Conservation (phyloP, 2,113 vertebrate species). For the chimpanzee (Pan troglodytes) region NHGRI_mPanTro3-v2.1_pri NC_072410.2:99416001-99416500, state of each 20-base stretch:
- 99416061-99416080: background rate
- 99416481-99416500: background rate
- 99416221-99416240: accelerated
- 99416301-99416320: background rate
- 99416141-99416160: background rate
- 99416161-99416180: background rate
- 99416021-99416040: background rate
- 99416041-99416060: background rate
- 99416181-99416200: background rate
- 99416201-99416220: accelerated
- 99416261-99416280: background rate
- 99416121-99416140: background rate
- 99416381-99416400: background rate
- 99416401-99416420: background rate
- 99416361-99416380: background rate
- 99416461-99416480: background rate
- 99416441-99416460: background rate
- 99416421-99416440: too few species aligned
- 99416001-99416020: background rate
- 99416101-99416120: background rate
- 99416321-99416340: background rate
- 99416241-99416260: background rate
- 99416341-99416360: background rate
- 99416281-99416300: background rate
- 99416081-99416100: background rate